Base-by-base conservation (phyloP, 2,113 vertebrate species). In the Engraulis encrasicolus region DNA sequence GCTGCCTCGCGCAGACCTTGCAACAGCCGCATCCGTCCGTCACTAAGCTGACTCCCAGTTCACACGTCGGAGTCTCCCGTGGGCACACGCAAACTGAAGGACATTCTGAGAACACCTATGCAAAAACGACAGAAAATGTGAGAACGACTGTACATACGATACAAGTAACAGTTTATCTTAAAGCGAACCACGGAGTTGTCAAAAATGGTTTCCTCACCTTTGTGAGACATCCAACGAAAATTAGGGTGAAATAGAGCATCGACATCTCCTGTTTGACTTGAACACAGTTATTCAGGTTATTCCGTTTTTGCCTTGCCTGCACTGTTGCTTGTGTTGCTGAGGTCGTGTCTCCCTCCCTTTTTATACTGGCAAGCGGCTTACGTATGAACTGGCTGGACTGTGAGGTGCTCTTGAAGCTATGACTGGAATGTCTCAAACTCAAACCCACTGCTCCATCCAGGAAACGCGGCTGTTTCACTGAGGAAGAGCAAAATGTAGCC, bases 1-100 rank as follows among this genome's bases (percentile, higher is more conserved):
- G 97, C 90, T 99, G 98, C 87, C 96, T 95, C 82, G 98, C 97
- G 90, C 98, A 99, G 78, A 99, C 97, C 88, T 97, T 97, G 90
- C 97, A 99, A 93, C 96, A 99, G 88, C 96, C 95, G 78, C 98
- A 99, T 91, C 95, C 96, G 85, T 98, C 97, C 83, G 94, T 92
- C 36, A 97, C 96, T 85, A 98, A 94, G 85, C 97, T 97, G 66
- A 99, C 98, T 66, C 98, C 98, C 0, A 97, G 97, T 50, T 97
- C 94, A 90, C 98, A 99, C 90, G 94, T 95, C 90, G 97, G 96
- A 81, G 93, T 89, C 93, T 96, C 96, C 88, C 89, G 83, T 17
- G 96, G 95, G 88, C 98, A 99, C 83, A 95, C 94, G 91, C 97
- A 99, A 83, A 93, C 90, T 61, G 93, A 88, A 17, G 97, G 95